Conservation (phyloP, 1,140 invertebrate species). For the Brachionus asplanchnoidis region DNA sequence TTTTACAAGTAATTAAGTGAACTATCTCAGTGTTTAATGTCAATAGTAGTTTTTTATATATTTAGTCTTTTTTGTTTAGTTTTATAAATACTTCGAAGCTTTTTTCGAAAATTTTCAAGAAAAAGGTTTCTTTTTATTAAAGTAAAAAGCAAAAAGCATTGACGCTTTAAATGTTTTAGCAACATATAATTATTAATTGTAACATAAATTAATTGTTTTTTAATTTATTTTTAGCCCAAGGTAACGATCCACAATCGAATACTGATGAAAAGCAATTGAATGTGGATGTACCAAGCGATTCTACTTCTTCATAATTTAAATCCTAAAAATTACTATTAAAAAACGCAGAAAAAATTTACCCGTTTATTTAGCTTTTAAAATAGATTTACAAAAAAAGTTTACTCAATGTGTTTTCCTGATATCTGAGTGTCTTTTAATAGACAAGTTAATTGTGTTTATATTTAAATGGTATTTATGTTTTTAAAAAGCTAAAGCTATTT, state of each 20-base stretch:
- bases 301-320: slow-evolving; percentile 1
- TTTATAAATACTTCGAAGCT: background rate
- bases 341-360: background rate
- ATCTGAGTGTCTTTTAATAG: background rate
- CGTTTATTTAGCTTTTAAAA: background rate
- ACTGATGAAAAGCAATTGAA: background rate
- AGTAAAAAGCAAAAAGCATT: slow-evolving; percentile 1
- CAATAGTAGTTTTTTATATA: background rate
- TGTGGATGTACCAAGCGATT: background rate
- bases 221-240: background rate
- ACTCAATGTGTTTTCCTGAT: background rate
- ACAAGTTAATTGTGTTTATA: background rate
- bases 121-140: background rate
- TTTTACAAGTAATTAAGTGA: background rate
- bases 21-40: background rate
- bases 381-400: background rate
- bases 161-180: background rate
- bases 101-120: background rate
- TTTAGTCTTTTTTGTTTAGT: background rate
- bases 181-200: background rate
- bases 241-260: background rate
- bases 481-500: background rate
- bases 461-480: background rate
- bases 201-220: background rate
- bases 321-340: background rate